Base-by-base conservation (phyloP, 64 coral and sea anemone species). In the Anthopleura sola region DNA sequence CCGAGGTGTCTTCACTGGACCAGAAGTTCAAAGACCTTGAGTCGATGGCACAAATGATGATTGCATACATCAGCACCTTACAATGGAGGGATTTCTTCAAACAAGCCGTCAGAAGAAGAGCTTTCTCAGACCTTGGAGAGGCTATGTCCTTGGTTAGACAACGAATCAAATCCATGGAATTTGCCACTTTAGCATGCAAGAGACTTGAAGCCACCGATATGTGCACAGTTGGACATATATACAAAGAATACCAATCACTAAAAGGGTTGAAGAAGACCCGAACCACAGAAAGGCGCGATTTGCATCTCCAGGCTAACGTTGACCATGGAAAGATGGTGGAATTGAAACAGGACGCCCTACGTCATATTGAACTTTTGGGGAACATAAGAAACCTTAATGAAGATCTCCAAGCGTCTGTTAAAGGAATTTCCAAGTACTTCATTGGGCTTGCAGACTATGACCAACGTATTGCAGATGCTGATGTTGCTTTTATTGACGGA, bases 161-260 rank as follows among this genome's bases (percentile, higher is more conserved):
- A 37, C 75, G 86, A 21, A 23, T 24, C 14, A 79, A 60, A n/a
- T 80, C 86, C 21, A 23, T 60, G 38, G 55, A 87, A 21, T 87
- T 62, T 58, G 83, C 56, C 51, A 40, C 88, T 17, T 37, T 85
- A 36, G 88, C 88, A 16, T 90, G 88, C 39, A 37, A 60, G 31
- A 39, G 85, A 5, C 69, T 90, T 33, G 75, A 90, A 20, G 48
- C 88, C 26, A 49, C 29, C 0, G 83, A 85, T 49, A 40, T 90
- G 69, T 90, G 88, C 53, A 36, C 54, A 16, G 51, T 90, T 47
- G 89, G 82, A 60, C 49, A 91, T 34, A 91, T 91, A n/a, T 86
- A 49, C 29, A 68, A 26, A 37, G 39, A 51, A n/a, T 68, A 91
- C 68, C n/a, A 36, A 51, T 80, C 78, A 1, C 38, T 91, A 57